phyloP scores from a whole-genome alignment of 2,888 invertebrate species.

The Cataglyphis albicans region DNA sequence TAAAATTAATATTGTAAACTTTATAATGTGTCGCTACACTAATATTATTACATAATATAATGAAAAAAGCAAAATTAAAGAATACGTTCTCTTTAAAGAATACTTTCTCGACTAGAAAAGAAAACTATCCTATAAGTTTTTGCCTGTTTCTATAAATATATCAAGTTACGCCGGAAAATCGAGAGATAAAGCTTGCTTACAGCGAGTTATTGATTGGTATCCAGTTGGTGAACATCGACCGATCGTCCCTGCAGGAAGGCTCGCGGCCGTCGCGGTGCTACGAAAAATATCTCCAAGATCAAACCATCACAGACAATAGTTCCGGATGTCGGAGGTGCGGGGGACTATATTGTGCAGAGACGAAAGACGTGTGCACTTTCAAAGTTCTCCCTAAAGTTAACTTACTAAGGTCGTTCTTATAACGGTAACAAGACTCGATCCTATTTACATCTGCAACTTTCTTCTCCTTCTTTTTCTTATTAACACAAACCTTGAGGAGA shows the following conservation, averaged over 20 bases:
- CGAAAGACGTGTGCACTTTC: conserved; percentile 74
- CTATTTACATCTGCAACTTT: conserved; percentile 49
- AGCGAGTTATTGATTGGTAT: conserved; percentile 12
- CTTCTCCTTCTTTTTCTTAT: conserved; percentile 41
- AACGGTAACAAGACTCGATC: conserved; percentile 73
- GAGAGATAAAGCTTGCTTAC: not conserved
- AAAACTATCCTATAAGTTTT: not conserved
- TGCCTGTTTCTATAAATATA: not conserved
- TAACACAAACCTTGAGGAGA: conserved; percentile 14
- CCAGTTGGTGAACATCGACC: conserved; percentile 8
- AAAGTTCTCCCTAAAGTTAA: conserved; percentile 73
- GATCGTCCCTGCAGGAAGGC: conserved; percentile 47
- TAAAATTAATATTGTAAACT: not conserved
- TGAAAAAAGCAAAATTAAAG: not conserved
- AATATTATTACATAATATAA: not conserved
- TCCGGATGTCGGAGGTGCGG: conserved; percentile 71
- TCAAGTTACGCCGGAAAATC: not conserved
- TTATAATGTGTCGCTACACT: not conserved
- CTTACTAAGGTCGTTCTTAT: conserved; percentile 77
- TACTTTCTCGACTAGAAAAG: not conserved
- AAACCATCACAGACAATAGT: conserved; percentile 75
- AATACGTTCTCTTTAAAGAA: not conserved
- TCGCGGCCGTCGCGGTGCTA: conserved; percentile 60
- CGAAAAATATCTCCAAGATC: conserved; percentile 74
- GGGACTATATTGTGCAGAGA: conserved; percentile 62